Evolutionary conservation across 2,888 invertebrate species (phyloP).

Genomic region (Drosophila putrida): DNA sequence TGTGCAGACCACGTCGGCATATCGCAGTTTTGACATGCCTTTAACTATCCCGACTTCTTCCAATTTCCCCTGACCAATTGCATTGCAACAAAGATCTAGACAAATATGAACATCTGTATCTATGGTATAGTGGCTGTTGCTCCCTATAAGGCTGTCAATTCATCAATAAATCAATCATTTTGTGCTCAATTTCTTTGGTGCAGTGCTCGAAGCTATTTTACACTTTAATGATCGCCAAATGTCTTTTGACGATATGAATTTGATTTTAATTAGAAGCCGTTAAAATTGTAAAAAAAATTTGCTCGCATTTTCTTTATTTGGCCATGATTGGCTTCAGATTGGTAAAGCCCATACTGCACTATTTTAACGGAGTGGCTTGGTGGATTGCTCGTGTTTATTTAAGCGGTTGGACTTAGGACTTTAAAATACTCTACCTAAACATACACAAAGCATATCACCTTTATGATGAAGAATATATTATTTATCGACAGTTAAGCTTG

Average conservation of each 20-base stretch:
- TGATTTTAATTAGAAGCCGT: conserved; percentile 77
- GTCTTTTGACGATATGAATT: conserved; percentile 62
- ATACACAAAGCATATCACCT: neutral
- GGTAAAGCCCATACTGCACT: conserved; percentile 23
- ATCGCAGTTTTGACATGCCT: conserved; percentile 44
- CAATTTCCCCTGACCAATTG: neutral
- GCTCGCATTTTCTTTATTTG: conserved; percentile 62
- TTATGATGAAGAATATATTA: no score
- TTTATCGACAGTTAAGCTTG: no score
- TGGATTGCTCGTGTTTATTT: neutral
- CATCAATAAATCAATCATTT: conserved; percentile 77
- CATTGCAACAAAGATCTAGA: conserved; percentile 50
- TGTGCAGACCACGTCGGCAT: conserved; percentile 68
- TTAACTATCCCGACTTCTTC: conserved; percentile 17
- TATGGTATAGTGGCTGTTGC: conserved; percentile 30
- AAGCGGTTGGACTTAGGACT: neutral
- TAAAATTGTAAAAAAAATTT: conserved; percentile 78
- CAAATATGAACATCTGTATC: conserved; percentile 51
- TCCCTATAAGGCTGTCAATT: conserved; percentile 53
- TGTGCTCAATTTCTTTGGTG: conserved; percentile 49
- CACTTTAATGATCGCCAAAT: conserved; percentile 79
- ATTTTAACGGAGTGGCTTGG: conserved; percentile 13
- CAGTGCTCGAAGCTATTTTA: conserved; percentile 62
- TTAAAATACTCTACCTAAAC: neutral
- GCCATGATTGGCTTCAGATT: conserved; percentile 20